phyloP scores from a whole-genome alignment of 2,797 vertebrate species.

The Amblyopsis hoosieri region DNA sequence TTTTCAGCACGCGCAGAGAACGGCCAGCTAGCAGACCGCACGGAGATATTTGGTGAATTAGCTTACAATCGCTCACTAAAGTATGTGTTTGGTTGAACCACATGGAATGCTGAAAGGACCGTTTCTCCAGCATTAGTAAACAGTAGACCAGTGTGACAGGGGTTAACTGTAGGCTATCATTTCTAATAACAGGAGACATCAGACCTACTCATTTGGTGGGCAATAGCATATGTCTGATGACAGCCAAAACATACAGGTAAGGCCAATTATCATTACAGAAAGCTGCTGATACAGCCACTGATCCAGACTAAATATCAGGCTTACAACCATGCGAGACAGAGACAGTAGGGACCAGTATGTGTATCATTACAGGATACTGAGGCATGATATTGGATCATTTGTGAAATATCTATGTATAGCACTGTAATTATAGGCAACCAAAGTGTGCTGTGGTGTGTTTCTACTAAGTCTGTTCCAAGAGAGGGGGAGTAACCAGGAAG shows the following conservation, averaged over 20 bases:
- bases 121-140: constrained; percentile 42
- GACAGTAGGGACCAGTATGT: constrained; percentile 15
- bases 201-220: constrained; percentile 25
- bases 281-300: constrained; percentile 11
- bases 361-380: constrained; percentile 26
- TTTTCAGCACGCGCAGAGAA: too few species aligned
- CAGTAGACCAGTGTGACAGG: constrained; percentile 35
- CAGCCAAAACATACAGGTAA: constrained; percentile 65
- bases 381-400: constrained; percentile 19
- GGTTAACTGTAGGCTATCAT: constrained; percentile 26
- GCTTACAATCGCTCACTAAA: constrained; percentile 30
- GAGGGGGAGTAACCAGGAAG: constrained; percentile 12
- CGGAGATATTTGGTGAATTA: constrained; percentile 3
- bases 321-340: constrained; percentile 41
- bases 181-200: constrained; percentile 48
- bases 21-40: too few species aligned
- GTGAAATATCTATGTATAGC: constrained; percentile 2
- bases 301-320: constrained; percentile 51
- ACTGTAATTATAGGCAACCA: constrained; percentile 20
- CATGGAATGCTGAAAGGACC: constrained; percentile 17
- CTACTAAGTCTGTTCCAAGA: constrained; percentile 2
- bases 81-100: constrained; percentile 6
- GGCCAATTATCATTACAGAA: constrained; percentile 47
- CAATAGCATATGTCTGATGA: constrained; percentile 29
- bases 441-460: constrained; percentile 7